Conservation (phyloP, 2,888 invertebrate genomes). For the Baronia brevicornis region DNA sequence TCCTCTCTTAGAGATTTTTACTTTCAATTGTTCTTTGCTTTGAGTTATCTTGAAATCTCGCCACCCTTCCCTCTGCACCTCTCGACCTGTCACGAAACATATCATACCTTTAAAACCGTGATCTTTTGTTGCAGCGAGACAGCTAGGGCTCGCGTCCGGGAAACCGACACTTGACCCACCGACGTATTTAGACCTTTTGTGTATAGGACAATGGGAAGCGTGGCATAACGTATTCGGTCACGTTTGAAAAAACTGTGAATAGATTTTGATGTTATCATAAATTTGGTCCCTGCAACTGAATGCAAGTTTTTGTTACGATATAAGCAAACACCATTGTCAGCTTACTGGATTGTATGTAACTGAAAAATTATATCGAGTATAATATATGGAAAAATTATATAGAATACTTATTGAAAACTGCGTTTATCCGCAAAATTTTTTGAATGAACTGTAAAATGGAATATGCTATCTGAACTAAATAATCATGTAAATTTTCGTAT, state of each 20-base stretch:
- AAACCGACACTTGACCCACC: slow-evolving; percentile 69
- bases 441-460: no score
- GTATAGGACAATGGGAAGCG: slow-evolving; percentile 52
- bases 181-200: slow-evolving; percentile 68
- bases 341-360: no score
- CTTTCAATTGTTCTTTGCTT: no score
- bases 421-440: no score
- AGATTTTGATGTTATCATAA: slow-evolving; percentile 46
- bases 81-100: slow-evolving; percentile 51
- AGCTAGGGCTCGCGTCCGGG: slow-evolving; percentile 59
- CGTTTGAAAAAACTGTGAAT: slow-evolving; percentile 46
- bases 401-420: no score
- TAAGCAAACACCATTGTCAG: slow-evolving; percentile 28
- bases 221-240: slow-evolving; percentile 56
- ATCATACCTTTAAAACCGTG: slow-evolving; percentile 37
- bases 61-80: slow-evolving; percentile 28
- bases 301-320: slow-evolving; percentile 17
- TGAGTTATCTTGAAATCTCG: slow-evolving; percentile 8
- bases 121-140: slow-evolving; percentile 47
- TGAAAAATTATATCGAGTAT: no score
- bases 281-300: slow-evolving; percentile 24
- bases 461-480: no score
- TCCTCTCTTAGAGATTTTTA: no score
- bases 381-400: no score
- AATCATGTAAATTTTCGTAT: no score